These are phyloP conservation scores for Sminthurides aquaticus DNA, from an alignment of 2,888 invertebrate species.

Conservation along the genomic window DNA sequence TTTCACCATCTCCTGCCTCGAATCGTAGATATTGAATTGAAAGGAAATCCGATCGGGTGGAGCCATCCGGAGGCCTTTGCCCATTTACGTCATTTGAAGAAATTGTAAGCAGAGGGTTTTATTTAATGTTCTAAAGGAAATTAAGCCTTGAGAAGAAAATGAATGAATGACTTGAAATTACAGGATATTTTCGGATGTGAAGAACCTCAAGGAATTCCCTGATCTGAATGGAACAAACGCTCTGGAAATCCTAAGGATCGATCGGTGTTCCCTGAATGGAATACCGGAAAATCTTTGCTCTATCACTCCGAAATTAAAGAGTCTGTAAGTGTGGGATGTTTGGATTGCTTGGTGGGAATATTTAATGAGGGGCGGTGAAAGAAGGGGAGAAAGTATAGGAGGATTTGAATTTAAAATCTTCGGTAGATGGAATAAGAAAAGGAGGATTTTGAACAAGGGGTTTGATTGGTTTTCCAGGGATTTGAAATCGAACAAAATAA, in stretches of 20 bases:
- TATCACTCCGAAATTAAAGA: conserved; percentile 69
- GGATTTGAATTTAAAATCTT: too few relatives aligned
- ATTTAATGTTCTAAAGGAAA: not conserved
- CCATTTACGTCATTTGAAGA: conserved; percentile 67
- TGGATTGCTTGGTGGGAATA: too few relatives aligned
- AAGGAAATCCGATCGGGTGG: conserved; percentile 69
- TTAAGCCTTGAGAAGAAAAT: not conserved
- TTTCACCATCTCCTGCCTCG: conserved; percentile 61
- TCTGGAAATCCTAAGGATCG: conserved; percentile 71
- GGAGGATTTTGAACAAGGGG: too few relatives aligned
- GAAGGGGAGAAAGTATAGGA: too few relatives aligned
- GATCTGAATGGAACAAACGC: conserved; percentile 70
- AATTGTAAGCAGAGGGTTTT: conserved; percentile 65
- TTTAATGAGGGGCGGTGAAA: too few relatives aligned
- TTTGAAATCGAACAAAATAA: conserved; percentile 73
- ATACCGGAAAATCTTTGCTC: conserved; percentile 69
- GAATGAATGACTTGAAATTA: not conserved
- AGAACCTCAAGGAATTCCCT: conserved; percentile 70
- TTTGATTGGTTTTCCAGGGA: conserved; percentile 59
- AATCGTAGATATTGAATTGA: conserved; percentile 68
- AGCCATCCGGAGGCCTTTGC: conserved; percentile 65
- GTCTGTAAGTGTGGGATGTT: conserved; percentile 82
- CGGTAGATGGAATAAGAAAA: conserved; percentile 1
- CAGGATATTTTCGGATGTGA: conserved; percentile 79
- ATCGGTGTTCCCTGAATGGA: conserved; percentile 66